Base-by-base conservation (phyloP, 1,140 invertebrate genomes). In the Oryctes rhinoceros region DNA sequence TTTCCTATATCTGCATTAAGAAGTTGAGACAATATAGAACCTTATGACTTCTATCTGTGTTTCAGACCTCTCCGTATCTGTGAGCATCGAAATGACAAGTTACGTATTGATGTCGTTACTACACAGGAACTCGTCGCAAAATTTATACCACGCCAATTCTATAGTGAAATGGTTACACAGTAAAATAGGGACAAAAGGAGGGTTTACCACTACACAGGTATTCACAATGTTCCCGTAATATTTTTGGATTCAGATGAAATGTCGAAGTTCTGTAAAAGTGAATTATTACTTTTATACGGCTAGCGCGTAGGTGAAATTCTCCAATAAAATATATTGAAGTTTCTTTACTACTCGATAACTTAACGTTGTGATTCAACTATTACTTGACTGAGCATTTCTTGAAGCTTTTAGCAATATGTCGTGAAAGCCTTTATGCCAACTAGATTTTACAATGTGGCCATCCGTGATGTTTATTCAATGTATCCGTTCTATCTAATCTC, bases 171-270 rank as follows among this genome's bases (percentile, higher is more conserved):
- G 94, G 93, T 87, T 96, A 79, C 90, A 91, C 3, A 89, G 90
- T 53, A 92, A 94, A 84, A 88, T 92, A 79, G 94, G 94, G 85
- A 86, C 90, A 5, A 87, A 90, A 47, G 94, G 94, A 44, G 94
- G 93, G 20, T 94, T 94, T 83, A 89, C 90, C 3, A 93, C 93
- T 5, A 92, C 91, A 47, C 88, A 67, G 62, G 62, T 67, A 67
- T 24, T 67, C 59, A n/a, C 7, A 15, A 62, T 10, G 18, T 62
- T 15, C 18, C 59, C 59, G 4, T 62, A n/a, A 62, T 7, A 62
- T 62, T n/a, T 62, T 7, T 5, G 6, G 6, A 65, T 7, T 65
- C 5, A n/a, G 5, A n/a, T 20, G 4, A n/a, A 65, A 65, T 20
- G 18, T 7, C n/a, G 20, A 65, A 65, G 6, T 15, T 5, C n/a